Evolutionary conservation across 2,113 vertebrate genomes (phyloP).

Genomic region (Amblyopsis rosae): DNA sequence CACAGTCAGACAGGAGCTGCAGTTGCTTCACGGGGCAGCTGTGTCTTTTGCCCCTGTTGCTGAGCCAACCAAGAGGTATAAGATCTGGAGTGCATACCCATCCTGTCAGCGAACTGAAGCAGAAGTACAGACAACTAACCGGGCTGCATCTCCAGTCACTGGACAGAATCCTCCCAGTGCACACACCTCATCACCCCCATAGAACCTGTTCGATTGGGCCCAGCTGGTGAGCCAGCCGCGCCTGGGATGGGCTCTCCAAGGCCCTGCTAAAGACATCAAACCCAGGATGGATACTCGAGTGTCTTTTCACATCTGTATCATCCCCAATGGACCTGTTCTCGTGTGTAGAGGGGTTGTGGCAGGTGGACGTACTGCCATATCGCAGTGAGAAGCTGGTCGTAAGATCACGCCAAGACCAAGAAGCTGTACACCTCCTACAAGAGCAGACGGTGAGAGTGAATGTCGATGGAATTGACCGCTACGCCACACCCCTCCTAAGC

Average conservation of each 20-base stretch:
- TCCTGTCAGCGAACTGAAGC: not conserved
- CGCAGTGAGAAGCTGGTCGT: not conserved
- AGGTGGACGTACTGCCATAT: conserved; percentile 3
- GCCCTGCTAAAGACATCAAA: not conserved
- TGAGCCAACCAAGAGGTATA: not conserved
- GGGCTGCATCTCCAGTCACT: not conserved
- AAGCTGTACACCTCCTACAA: not conserved
- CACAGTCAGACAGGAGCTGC: conserved; percentile 2
- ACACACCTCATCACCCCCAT: conserved; percentile 21
- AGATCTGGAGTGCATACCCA: conserved; percentile 13
- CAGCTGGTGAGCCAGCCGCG: conserved; percentile 9
- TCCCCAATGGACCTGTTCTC: not conserved
- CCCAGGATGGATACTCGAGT: not conserved
- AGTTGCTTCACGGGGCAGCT: not conserved
- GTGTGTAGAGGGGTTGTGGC: conserved; percentile 6
- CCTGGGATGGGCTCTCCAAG: not conserved
- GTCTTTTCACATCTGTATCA: not conserved
- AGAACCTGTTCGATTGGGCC: conserved; percentile 10
- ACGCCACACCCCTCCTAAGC: conserved; percentile 17
- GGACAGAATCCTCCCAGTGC: not conserved
- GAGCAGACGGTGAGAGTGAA: not conserved
- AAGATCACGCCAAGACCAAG: conserved; percentile 6
- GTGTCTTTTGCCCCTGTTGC: not conserved
- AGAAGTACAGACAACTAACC: conserved; percentile 6
- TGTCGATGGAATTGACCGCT: not conserved